A percentile compares a stretch with the other conserved stretches of the same genome.
These are phyloP conservation scores for Sinella curviseta DNA, from an alignment of 1,140 invertebrate species.

Conservation along the genomic window DNA sequence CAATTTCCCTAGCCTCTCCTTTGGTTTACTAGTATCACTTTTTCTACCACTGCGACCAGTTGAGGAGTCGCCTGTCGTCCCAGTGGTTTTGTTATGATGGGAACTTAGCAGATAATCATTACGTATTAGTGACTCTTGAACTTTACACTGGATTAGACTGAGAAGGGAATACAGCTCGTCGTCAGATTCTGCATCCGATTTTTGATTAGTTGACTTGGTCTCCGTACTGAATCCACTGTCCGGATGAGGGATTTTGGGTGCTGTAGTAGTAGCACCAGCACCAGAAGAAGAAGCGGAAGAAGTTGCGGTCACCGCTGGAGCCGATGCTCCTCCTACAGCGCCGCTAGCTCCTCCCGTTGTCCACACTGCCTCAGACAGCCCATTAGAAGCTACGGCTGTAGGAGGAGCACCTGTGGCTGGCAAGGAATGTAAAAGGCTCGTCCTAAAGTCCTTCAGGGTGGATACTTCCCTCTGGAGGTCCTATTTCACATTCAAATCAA, in stretches of 20 bases:
- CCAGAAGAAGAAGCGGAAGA: not conserved
- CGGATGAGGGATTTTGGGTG: conserved; percentile 26
- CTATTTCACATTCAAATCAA: conserved; percentile 23
- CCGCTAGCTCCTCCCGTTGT: not conserved
- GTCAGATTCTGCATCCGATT: conserved; percentile 19
- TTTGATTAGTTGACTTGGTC: conserved; percentile 42
- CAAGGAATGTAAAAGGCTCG: conserved; percentile 38
- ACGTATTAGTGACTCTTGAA: conserved; percentile 22
- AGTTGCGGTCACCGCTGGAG: not conserved
- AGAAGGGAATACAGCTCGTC: conserved; percentile 49
- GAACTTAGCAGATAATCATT: conserved; percentile 7
- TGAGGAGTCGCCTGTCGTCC: not conserved
- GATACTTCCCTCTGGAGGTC: conserved; percentile 41
- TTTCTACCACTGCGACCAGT: conserved; percentile 1
- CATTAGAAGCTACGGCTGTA: conserved; percentile 23
- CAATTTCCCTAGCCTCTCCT: conserved; percentile 34
- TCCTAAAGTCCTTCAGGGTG: conserved; percentile 41
- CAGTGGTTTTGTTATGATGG: not conserved
- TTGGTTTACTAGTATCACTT: conserved; percentile 3
- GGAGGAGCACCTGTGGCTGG: conserved; percentile 29
- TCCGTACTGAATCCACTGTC: conserved; percentile 48
- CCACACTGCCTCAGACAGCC: not conserved
- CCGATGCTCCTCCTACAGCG: not conserved
- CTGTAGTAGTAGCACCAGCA: conserved; percentile 17
- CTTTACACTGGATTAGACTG: conserved; percentile 46